Evolutionary conservation across 2,113 vertebrate genomes (phyloP), one percentile per base, ranked within the genome.

Genomic region (Xiphorhynchus elegans): DNA sequence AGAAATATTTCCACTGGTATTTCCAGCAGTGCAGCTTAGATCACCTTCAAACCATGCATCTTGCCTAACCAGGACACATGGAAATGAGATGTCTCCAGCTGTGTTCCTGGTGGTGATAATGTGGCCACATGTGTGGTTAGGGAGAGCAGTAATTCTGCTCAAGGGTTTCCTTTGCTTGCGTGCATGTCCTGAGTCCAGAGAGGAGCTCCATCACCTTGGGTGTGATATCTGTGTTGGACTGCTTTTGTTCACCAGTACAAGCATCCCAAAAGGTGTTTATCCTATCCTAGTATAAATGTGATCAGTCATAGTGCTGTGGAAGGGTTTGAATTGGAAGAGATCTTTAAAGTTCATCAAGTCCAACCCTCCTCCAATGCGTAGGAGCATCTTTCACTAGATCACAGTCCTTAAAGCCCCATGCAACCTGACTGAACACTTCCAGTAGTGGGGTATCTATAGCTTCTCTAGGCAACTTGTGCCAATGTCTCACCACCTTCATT

Each of bases 171-270:
- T 72, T 78, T 8, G 2, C 55, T 42, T 2, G 0, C 75, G 35
- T 37, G 78, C 18, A 8, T 62, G 19, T 44, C 35, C 26, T 39
- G n/a, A n/a, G 33, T 85, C 19, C 28, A 46, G n/a, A 37, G n/a
- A 26, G 55, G 13, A 39, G 39, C 8, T 69, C 55, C 31, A 9
- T 55, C 31, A 24, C 56, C 35, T 31, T 39, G 55, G 16, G 3
- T 28, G n/a, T 0, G 0, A 13, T 20, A 9, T 60, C 28, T 79
- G 1, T 1, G 3, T 11, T 52, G 50, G 10, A 16, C 21, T 69
- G n/a, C 46, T 49, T 84, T 70, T 77, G 46, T 69, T 1, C 2
- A 55, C 55, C 56, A 56, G 33, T 19, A 33, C 20, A 31, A 20
- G 13, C n/a, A 50, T 21, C 13, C 62, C 23, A 56, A 80, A 80